Percentiles rank a stretch among this genome's conserved stretches.
Conservation (phyloP, 2,113 vertebrate genomes). For the Antennarius striatus region DNA sequence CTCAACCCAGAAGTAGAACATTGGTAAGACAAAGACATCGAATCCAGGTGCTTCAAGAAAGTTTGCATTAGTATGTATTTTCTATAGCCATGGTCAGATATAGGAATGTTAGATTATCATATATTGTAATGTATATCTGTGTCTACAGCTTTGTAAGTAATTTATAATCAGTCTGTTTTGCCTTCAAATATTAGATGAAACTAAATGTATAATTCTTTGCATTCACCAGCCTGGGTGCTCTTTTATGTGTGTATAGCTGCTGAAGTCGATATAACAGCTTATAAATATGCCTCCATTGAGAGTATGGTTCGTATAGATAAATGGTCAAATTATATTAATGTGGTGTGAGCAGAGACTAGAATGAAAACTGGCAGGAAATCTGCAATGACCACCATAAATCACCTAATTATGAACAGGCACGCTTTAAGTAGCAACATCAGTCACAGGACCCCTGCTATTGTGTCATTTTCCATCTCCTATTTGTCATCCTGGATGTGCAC, state of each 20-base stretch:
- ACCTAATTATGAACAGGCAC: slow-evolving; percentile 76
- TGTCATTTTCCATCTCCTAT: slow-evolving; percentile 73
- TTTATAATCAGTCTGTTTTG: too few species aligned
- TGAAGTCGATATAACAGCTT: too few species aligned
- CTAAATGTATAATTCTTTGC: too few species aligned
- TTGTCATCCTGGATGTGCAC: slow-evolving; percentile 70
- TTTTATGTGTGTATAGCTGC: neutral
- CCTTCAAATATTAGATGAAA: too few species aligned
- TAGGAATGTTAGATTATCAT: too few species aligned
- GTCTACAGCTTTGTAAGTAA: too few species aligned
- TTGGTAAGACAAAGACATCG: too few species aligned
- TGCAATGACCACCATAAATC: slow-evolving; percentile 78
- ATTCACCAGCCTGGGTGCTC: slow-evolving; percentile 3
- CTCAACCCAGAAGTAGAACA: too few species aligned
- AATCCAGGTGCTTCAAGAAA: too few species aligned
- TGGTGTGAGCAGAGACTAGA: slow-evolving; percentile 44
- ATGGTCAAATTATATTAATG: slow-evolving; percentile 51
- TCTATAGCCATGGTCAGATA: too few species aligned
- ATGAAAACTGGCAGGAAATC: slow-evolving; percentile 55
- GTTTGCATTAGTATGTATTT: too few species aligned
- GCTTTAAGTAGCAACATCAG: slow-evolving; percentile 78
- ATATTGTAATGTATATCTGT: too few species aligned
- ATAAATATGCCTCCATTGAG: slow-evolving; percentile 36
- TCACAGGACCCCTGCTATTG: slow-evolving; percentile 64
- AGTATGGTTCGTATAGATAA: slow-evolving; percentile 44